These are phyloP conservation scores for Galago senegalensis DNA, from an alignment of 2,797 vertebrate species.

Conservation along the genomic window DNA sequence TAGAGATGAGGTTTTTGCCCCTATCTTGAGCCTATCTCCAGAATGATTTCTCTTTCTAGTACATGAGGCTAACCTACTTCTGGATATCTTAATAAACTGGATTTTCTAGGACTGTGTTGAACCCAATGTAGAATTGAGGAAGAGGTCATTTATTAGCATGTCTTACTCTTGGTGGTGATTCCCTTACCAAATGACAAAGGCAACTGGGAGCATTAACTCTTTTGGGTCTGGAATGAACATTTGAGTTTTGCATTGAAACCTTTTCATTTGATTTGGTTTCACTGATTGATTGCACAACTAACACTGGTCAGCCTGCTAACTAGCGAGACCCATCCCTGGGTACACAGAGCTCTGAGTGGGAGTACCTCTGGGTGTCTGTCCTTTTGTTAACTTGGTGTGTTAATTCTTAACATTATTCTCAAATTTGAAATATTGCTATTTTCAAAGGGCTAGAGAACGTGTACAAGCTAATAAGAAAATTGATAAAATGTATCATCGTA, in stretches of 20 bases:
- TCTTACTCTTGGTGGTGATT: neutral
- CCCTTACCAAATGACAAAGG: neutral
- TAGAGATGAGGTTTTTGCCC: neutral
- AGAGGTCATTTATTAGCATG: neutral
- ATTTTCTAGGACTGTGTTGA: neutral
- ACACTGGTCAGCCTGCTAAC: neutral
- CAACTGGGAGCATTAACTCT: neutral
- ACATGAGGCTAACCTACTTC: neutral
- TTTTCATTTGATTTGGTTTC: neutral
- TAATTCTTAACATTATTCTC: neutral
- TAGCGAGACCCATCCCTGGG: neutral
- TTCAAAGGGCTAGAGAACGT: constrained; percentile 15
- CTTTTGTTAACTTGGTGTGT: neutral
- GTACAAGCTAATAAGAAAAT: neutral
- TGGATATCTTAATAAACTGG: neutral
- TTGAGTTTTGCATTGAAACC: neutral
- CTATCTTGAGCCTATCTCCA: neutral
- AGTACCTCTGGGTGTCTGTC: neutral
- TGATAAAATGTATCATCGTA: neutral
- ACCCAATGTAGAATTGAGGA: neutral
- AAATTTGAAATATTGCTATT: neutral
- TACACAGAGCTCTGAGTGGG: neutral
- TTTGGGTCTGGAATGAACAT: neutral
- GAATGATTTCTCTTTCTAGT: neutral
- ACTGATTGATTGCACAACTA: neutral